phyloP scores from a whole-genome alignment of 1,140 invertebrate genomes.

The Vanessa atalanta region DNA sequence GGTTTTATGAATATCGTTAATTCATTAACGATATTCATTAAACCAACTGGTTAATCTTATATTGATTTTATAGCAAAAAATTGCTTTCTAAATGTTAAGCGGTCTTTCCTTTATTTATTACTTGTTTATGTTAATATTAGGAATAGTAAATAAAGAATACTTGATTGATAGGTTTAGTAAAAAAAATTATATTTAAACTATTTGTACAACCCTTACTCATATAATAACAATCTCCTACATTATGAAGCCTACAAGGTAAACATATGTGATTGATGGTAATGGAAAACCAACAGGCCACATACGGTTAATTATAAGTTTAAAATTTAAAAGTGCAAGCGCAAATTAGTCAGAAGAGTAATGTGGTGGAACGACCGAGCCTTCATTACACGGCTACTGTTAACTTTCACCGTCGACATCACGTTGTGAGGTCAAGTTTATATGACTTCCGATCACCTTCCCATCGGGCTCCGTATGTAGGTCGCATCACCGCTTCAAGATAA shows the following conservation, averaged over 20 bases:
- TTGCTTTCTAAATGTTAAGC: too few relatives aligned
- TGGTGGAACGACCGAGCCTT: conserved; percentile 42
- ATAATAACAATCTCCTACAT: conserved; percentile 21
- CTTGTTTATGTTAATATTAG: neutral
- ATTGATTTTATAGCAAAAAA: too few relatives aligned
- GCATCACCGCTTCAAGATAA: conserved; percentile 52
- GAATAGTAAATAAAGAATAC: neutral
- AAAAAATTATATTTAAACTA: neutral
- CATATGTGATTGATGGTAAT: conserved; percentile 39
- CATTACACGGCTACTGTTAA: conserved; percentile 61
- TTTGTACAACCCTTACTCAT: conserved; percentile 8
- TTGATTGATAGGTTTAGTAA: neutral
- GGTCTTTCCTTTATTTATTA: too few relatives aligned
- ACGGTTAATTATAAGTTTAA: conserved; percentile 32
- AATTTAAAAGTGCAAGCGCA: conserved; percentile 37
- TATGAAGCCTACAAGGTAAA: conserved; percentile 32
- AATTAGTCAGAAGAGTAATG: conserved; percentile 44
- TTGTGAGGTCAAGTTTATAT: conserved; percentile 69
- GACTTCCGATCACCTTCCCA: conserved; percentile 58
- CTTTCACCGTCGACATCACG: conserved; percentile 61
- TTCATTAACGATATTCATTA: too few relatives aligned
- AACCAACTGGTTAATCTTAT: too few relatives aligned
- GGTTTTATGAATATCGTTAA: too few relatives aligned
- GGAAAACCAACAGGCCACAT: conserved; percentile 26
- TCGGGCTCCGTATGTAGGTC: conserved; percentile 52